These are phyloP conservation scores for Tetragonula clypearis DNA, from an alignment of 1,140 invertebrate genomes.

Conservation along the genomic window DNA sequence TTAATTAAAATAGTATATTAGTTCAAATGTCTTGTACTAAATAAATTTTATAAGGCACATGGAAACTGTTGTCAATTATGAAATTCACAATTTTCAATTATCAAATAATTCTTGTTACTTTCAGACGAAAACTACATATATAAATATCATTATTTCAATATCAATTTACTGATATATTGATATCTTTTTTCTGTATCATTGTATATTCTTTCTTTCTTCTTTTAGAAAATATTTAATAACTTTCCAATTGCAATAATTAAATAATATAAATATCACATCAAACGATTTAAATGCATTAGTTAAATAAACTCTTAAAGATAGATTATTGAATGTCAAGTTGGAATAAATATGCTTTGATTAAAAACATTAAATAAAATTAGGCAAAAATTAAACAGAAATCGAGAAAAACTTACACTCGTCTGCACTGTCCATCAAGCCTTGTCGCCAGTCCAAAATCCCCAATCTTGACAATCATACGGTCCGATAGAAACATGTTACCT, in stretches of 20 bases:
- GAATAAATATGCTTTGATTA: not conserved
- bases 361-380: not conserved
- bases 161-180: too few relatives aligned
- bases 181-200: not conserved
- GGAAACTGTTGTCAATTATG: not conserved
- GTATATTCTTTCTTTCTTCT: not conserved
- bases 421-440: conserved; percentile 83
- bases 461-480: conserved; percentile 88
- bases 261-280: too few relatives aligned
- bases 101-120: not conserved
- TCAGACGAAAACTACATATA: too few relatives aligned
- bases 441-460: conserved; percentile 91
- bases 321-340: not conserved
- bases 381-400: not conserved
- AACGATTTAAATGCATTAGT: too few relatives aligned
- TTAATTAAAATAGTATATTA: too few relatives aligned
- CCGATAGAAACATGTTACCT: conserved; percentile 89
- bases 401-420: conserved; percentile 83
- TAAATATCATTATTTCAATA: too few relatives aligned
- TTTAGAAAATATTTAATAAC: not conserved
- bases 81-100: not conserved
- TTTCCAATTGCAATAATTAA: not conserved
- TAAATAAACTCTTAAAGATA: too few relatives aligned
- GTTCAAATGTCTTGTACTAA: too few relatives aligned
- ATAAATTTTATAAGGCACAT: too few relatives aligned